Conservation (phyloP, 2,797 vertebrate species). For the Spatula clypeata region DNA sequence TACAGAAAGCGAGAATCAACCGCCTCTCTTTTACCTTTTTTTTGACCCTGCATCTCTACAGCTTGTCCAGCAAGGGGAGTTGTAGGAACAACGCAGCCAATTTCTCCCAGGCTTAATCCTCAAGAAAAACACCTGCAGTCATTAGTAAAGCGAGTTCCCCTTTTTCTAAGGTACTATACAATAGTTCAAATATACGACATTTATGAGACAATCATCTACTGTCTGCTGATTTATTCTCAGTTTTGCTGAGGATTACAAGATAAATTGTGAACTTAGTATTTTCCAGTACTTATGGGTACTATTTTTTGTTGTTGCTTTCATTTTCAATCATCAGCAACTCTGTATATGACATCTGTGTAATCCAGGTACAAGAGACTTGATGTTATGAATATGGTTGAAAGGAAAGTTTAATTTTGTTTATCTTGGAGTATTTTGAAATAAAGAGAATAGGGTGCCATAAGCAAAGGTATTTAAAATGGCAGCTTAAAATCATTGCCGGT, state of each 20-base stretch:
- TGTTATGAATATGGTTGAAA: neutral
- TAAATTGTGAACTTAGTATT: neutral
- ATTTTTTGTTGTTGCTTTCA: neutral
- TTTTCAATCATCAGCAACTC: neutral
- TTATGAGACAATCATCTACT: neutral
- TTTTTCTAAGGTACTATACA: neutral
- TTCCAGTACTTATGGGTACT: neutral
- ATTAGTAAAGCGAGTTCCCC: neutral
- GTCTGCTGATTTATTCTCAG: neutral
- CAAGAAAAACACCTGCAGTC: neutral
- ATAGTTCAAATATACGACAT: neutral
- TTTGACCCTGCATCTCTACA: slow-evolving; percentile 1
- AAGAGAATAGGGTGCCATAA: neutral
- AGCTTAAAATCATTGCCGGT: neutral
- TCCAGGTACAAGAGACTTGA: neutral
- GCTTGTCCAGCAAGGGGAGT: slow-evolving; percentile 66
- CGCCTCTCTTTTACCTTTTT: neutral
- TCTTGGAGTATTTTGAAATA: neutral
- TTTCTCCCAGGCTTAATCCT: neutral
- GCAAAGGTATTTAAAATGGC: neutral
- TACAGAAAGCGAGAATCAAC: neutral
- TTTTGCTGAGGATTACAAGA: neutral
- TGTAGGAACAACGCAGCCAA: slow-evolving; percentile 37
- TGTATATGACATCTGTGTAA: neutral
- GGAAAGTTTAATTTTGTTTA: neutral